Percentiles rank a stretch among this genome's conserved stretches.
Conservation (phyloP, 2,888 invertebrate genomes). For the Pinctada fucata region DNA sequence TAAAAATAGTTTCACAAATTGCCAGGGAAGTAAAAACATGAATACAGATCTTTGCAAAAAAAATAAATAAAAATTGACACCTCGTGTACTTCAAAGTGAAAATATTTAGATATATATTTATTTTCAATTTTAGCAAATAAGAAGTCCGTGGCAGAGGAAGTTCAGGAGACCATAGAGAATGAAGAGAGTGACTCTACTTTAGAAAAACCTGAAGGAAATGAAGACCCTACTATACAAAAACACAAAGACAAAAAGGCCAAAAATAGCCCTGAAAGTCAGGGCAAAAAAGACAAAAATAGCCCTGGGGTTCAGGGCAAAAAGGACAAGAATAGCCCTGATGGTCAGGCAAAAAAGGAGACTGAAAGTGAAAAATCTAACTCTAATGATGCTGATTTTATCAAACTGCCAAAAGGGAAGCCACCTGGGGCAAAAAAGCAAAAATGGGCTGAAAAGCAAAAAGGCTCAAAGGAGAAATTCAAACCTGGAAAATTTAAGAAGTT, state of each 20-base stretch:
- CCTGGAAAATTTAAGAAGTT: constrained; percentile 46
- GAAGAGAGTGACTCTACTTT: not conserved
- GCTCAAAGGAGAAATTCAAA: constrained; percentile 38
- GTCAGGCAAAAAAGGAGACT: not conserved
- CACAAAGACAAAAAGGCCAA: not conserved
- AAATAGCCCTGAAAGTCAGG: constrained; percentile 1
- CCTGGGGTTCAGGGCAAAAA: no score
- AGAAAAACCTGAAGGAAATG: not conserved
- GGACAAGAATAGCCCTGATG: no score
- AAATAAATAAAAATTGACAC: no score
- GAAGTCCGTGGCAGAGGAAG: not conserved
- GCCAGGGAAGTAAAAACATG: no score
- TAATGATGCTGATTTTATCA: no score
- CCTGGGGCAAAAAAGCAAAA: constrained; percentile 4
- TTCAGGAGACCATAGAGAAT: not conserved
- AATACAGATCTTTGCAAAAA: no score
- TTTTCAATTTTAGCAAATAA: not conserved
- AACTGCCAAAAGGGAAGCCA: not conserved
- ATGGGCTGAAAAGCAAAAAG: constrained; percentile 8
- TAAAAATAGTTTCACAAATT: no score
- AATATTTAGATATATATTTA: no score
- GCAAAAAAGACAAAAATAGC: constrained; percentile 24
- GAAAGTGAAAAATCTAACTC: constrained; percentile 11
- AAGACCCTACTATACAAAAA: not conserved
- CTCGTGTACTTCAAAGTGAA: no score